Evolutionary conservation across 1,140 invertebrate genomes (phyloP), one percentile per base, ranked within the genome.

Genomic region (Galleria mellonella): DNA sequence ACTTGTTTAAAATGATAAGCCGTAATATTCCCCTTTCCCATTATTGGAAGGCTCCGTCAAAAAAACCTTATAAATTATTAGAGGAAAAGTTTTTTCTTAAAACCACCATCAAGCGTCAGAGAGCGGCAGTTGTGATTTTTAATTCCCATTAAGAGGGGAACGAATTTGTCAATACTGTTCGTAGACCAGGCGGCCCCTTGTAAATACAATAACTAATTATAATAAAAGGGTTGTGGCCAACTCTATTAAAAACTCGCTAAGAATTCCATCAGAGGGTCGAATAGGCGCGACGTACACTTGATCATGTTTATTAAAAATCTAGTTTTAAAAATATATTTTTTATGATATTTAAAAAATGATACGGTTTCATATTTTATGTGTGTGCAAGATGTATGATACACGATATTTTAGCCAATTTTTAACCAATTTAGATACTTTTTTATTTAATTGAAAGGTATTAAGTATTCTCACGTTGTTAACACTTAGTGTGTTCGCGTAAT

Each of bases 201-300:
- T 51, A 72, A 74, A 74, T 66, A 79, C 72, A 78, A 79, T 81
- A 83, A 79, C 75, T 83, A 82, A 83, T 83, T 75, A 75, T 52
- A 76, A 74, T 77, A 78, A 82, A 82, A 83, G 79, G 79, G 79
- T 83, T 82, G 75, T 62, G 66, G 64, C 61, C 47, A 68, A 70
- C 46, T 55, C 79, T 83, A 74, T 83, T 83, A 83, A 83, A 83
- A 83, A 83, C 73, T 82, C 70, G 40, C 55, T 66, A 82, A 82
- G 72, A 83, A 79, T 79, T 72, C 63, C 64, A 42, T 52, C 44
- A 46, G 61, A 68, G 69, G 72, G 72, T 67, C 41, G 48, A 4
- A 47, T 45, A 63, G 32, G 53, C 2, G 12, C 41, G 43, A 29
- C 64, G 67, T 23, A 57, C 49, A 82, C 40, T 74, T 30, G 39